These are phyloP conservation scores for Cyphomyrus plagiostoma DNA, from an alignment of 2,113 vertebrate genomes.

Conservation along the genomic window DNA sequence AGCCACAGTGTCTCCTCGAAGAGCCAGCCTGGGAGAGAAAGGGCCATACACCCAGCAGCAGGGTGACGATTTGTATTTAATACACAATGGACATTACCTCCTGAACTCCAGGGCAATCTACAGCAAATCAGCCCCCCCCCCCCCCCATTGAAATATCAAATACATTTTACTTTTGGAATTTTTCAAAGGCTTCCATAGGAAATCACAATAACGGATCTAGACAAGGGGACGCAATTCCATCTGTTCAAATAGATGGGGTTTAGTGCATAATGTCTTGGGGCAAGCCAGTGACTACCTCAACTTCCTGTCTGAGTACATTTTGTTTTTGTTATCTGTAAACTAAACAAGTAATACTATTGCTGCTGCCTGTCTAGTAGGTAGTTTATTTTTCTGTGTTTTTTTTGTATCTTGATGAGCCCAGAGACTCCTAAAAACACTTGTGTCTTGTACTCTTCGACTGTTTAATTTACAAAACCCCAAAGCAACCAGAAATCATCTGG, in stretches of 20 bases:
- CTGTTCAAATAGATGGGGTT: constrained; percentile 56
- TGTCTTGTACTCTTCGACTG: neutral
- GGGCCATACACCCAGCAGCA: constrained; percentile 47
- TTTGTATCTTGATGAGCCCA: constrained; percentile 8
- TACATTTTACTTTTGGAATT: constrained; percentile 58
- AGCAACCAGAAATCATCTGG: neutral
- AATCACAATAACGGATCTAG: constrained; percentile 56
- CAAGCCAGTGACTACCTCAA: constrained; percentile 34
- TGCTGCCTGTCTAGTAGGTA: neutral
- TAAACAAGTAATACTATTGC: constrained; percentile 20
- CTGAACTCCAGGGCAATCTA: constrained; percentile 51
- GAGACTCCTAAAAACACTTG: neutral
- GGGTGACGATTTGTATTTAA: constrained; percentile 63
- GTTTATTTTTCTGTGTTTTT: neutral
- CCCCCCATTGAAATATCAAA: constrained; percentile 63
- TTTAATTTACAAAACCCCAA: constrained; percentile 8
- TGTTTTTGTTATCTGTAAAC: constrained; percentile 27
- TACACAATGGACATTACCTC: constrained; percentile 53
- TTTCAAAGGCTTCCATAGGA: constrained; percentile 62
- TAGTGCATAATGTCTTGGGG: constrained; percentile 31
- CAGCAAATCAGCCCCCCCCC: constrained; percentile 36
- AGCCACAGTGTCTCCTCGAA: constrained; percentile 45
- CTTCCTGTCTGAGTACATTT: constrained; percentile 20
- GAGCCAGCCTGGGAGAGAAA: constrained; percentile 38
- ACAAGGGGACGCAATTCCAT: constrained; percentile 51